These are phyloP conservation scores for Eurytoma californica DNA, from an alignment of 2,888 invertebrate genomes.

Conservation along the genomic window DNA sequence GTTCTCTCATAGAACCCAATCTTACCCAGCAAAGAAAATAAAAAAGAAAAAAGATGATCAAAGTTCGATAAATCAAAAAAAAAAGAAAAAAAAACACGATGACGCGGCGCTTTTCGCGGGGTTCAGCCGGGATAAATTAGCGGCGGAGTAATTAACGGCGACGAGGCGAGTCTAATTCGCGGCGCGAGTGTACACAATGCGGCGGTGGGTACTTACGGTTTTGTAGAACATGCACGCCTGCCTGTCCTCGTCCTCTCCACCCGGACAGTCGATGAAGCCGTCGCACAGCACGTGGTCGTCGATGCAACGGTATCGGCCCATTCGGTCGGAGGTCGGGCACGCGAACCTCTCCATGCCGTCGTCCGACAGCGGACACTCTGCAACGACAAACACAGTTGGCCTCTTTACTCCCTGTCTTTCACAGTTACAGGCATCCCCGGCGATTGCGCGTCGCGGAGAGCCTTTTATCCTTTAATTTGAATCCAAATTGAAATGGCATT, in stretches of 20 bases:
- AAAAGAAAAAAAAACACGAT: not conserved
- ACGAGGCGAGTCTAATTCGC: too few species aligned
- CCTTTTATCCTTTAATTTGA: too few species aligned
- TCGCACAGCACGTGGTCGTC: slow-evolving; percentile 96
- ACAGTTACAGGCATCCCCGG: too few species aligned
- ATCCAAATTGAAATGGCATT: too few species aligned
- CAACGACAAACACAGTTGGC: slow-evolving; percentile 66
- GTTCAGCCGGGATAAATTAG: too few species aligned
- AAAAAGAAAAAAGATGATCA: too few species aligned
- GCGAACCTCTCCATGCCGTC: slow-evolving; percentile 97
- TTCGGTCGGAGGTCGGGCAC: slow-evolving; percentile 92
- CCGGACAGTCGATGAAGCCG: slow-evolving; percentile 95
- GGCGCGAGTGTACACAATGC: not conserved
- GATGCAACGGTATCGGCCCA: slow-evolving; percentile 95
- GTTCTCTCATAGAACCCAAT: too few species aligned
- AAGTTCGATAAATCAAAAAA: not conserved
- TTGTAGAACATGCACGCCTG: slow-evolving; percentile 98
- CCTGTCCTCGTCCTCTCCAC: slow-evolving; percentile 93
- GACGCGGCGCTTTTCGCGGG: too few species aligned
- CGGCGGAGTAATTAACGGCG: too few species aligned
- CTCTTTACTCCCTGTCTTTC: too few species aligned
- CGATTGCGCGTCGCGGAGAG: too few species aligned
- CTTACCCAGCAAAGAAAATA: too few species aligned
- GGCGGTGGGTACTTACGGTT: slow-evolving; percentile 82
- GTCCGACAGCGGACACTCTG: slow-evolving; percentile 94